Base-by-base conservation (phyloP, 92 coral and sea anemone species). In the Plumapathes pennacea region DNA sequence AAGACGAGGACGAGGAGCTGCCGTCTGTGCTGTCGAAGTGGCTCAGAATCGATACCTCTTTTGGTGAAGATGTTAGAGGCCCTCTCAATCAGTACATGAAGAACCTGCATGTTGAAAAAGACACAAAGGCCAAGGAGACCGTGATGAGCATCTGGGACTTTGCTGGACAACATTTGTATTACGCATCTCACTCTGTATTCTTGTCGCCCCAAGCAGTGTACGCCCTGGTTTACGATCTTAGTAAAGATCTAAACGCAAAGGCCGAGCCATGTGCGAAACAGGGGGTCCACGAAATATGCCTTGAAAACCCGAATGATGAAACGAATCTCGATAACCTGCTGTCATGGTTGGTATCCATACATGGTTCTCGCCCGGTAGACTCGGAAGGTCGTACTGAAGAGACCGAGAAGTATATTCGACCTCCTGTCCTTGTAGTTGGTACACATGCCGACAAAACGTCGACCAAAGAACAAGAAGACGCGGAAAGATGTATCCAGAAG, bases 141-240 rank as follows among this genome's bases (percentile, higher is more conserved):
- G 57, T 69, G 21, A 58, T n/a, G n/a, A n/a, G 54, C 28, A 42
- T 69, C 11, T 69, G 76, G 76, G 76, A 69, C 20, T 63, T 60
- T 19, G 67, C 67, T 38, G 71, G 70, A 17, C 70, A 62, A 15
- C 70, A 62, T 10, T 25, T 46, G 38, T 67, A 67, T 64, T 67
- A 67, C 25, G 64, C 75, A 8, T 67, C 75, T 17, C 75, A 67
- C 32, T 54, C 56, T 9, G 75, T 67, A 21, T 67, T 67, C 54
- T 26, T 67, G 42, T 54, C 75, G 23, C 32, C 54, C 42, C 55
- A 55, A 25, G 75, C 64, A 7, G 47, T 55, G 2, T 67, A 67
- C 34, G 34, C 55, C 13, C 46, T 67, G 14, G 75, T 67, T 14
- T 24, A 32, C 34, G 34, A 60, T 17, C 53, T 60, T 10, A 43